A percentile compares a stretch with the other conserved stretches of the same genome.
phyloP scores from a whole-genome alignment of 2,888 invertebrate species.

The Brassicogethes aeneus region DNA sequence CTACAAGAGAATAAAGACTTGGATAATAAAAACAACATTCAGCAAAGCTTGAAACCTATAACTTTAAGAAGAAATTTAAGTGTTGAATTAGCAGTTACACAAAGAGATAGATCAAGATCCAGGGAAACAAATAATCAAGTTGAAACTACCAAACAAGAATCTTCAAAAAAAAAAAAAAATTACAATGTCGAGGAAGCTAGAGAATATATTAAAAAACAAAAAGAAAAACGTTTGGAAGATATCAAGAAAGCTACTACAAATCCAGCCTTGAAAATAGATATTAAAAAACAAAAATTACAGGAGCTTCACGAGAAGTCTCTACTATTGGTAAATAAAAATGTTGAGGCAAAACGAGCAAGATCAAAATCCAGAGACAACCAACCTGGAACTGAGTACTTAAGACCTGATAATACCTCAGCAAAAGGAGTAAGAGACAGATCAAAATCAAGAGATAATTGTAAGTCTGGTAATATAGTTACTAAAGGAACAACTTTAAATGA shows the following conservation, averaged over 20 bases:
- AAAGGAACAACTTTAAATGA: not conserved
- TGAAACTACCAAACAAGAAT: slow-evolving; percentile 4
- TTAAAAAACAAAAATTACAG: slow-evolving; percentile 41
- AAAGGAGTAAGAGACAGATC: slow-evolving; percentile 1
- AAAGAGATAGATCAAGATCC: not conserved
- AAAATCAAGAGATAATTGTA: slow-evolving; percentile 1
- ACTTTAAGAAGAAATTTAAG: too few relatives aligned
- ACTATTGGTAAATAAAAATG: slow-evolving; percentile 40
- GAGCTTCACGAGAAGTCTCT: slow-evolving; percentile 40
- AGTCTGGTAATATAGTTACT: too few relatives aligned
- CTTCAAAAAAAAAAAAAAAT: slow-evolving; percentile 21
- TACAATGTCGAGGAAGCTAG: slow-evolving; percentile 47
- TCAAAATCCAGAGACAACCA: slow-evolving; percentile 23
- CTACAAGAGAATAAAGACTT: not conserved
- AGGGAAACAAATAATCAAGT: not conserved
- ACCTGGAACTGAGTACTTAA: slow-evolving; percentile 10
- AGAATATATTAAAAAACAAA: slow-evolving; percentile 48
- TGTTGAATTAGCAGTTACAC: not conserved
- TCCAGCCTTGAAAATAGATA: slow-evolving; percentile 26
- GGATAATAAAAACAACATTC: too few relatives aligned
- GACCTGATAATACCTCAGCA: slow-evolving; percentile 8
- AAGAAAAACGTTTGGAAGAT: slow-evolving; percentile 40
- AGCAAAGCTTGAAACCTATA: too few relatives aligned
- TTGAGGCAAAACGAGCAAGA: slow-evolving; percentile 29
- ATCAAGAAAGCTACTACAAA: slow-evolving; percentile 24